Evolutionary conservation across 2,888 invertebrate species (phyloP).

Genomic region (Lithophane ornitopus): DNA sequence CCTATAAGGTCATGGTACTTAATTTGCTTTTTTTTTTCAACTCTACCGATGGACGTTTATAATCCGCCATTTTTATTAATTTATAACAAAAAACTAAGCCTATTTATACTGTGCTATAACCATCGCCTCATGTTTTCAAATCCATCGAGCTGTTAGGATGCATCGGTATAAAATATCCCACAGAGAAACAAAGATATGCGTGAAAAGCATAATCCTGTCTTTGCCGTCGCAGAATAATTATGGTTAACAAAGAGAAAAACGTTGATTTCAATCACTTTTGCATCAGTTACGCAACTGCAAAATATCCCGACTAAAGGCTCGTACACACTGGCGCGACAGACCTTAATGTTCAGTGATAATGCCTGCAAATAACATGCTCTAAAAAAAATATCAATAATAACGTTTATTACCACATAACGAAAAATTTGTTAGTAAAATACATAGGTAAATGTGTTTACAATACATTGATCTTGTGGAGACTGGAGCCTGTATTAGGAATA

Average conservation of each 20-base stretch:
- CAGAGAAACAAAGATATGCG: not conserved
- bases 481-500: not conserved
- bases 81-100: not conserved
- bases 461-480: not conserved
- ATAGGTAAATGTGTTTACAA: not conserved
- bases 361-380: too few species aligned
- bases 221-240: not conserved
- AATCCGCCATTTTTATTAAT: too few species aligned
- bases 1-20: too few species aligned
- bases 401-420: not conserved
- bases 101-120: too few species aligned
- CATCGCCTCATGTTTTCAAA: not conserved
- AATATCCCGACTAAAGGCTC: too few species aligned
- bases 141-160: not conserved
- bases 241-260: not conserved
- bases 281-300: not conserved
- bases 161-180: not conserved
- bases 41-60: too few species aligned
- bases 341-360: slow-evolving; percentile 7
- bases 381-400: too few species aligned
- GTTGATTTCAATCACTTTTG: not conserved
- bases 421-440: not conserved
- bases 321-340: too few species aligned
- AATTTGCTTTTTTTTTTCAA: too few species aligned
- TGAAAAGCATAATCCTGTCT: not conserved